Base-by-base conservation (phyloP, 2,888 invertebrate species). In the Tachina fera region DNA sequence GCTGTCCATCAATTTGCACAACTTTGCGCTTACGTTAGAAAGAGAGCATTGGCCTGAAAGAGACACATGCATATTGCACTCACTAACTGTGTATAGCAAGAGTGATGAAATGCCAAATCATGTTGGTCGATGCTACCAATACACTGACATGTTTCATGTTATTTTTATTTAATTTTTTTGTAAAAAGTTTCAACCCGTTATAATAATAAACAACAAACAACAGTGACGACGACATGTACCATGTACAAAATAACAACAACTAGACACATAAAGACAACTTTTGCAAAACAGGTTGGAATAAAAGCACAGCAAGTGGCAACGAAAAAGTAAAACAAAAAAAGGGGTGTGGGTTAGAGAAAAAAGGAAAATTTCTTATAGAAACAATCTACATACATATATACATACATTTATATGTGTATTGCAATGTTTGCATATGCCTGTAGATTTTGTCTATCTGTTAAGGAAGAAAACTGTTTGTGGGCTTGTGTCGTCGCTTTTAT, bases 1-100 rank as follows among this genome's bases (percentile, higher is more conserved):
- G 91, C 91, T 91, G 91, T 91, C 91, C 89, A 89, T 91, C 91
- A 91, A 65, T 87, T 84, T 88, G 88, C 87, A 78, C 78, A 45
- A 85, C 19, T 56, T 74, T 47, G 14, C 10, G 53, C 51, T 56
- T 13, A 22, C 51, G 76, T 39, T 47, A 63, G 75, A 86, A 70
- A 86, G 79, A 83, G 78, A 79, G 22, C 43, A 9, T 6, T 0
- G 6, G 13, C 1, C 65, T 14, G 76, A 87, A 76, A 78, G 83
- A 83, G 83, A 87, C 75, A 71, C 63, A 80, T 47, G 78, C 68
- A 80, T 67, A 68, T 9, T 77, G 78, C 65, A 70, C 45, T 83
- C 10, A 45, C 67, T 78, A 45, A 56, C n/a, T 58, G 43, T 58
- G 43, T 53, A 39, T 71, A 51, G 75, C 11, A 67, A 78, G 77